A percentile compares a stretch with the other conserved stretches of the same genome.
Evolutionary conservation across 2,113 vertebrate genomes (phyloP).

Genomic region (Microcebus jonahi): DNA sequence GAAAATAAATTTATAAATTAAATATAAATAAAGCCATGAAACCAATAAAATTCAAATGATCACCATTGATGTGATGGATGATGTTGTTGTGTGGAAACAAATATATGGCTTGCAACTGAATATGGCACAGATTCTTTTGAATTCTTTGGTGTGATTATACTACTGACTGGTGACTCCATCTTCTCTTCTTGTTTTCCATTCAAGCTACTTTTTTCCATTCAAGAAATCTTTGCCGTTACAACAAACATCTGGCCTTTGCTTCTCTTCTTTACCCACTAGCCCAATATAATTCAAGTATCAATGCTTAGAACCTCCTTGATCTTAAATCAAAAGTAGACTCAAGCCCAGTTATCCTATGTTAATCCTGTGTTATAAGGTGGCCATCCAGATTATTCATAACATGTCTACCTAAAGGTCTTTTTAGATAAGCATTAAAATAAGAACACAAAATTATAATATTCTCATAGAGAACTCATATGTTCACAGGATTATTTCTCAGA

Average conservation of each 20-base stretch:
- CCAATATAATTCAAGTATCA: not conserved
- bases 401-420: not conserved
- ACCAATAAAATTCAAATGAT: not conserved
- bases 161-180: not conserved
- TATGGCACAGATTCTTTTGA: not conserved
- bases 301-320: not conserved
- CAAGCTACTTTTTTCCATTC: not conserved
- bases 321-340: conserved; percentile 20
- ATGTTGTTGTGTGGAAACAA: not conserved
- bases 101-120: not conserved
- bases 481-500: not conserved
- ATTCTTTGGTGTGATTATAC: not conserved
- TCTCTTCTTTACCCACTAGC: not conserved
- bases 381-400: not conserved
- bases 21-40: not conserved
- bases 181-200: not conserved
- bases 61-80: not conserved
- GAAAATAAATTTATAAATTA: not conserved
- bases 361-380: not conserved
- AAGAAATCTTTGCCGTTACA: not conserved
- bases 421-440: not conserved
- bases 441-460: conserved; percentile 24
- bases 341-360: not conserved
- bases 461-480: not conserved
- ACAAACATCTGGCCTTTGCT: not conserved